Percentiles rank a stretch among this genome's conserved stretches.
Evolutionary conservation across 2,113 vertebrate species (phyloP).

Genomic region (Hiodon alosoides): DNA sequence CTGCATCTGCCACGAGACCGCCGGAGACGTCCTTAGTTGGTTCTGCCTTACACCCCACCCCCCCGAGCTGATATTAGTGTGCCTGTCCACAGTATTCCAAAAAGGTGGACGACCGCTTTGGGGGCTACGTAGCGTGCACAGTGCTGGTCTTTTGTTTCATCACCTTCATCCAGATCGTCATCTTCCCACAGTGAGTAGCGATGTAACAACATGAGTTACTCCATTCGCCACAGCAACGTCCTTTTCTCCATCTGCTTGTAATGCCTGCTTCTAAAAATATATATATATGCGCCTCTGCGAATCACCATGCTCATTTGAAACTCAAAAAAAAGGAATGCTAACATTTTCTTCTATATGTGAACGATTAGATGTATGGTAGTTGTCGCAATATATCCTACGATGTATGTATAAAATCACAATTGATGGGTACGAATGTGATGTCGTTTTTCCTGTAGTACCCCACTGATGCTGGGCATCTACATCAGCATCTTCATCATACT

Average conservation of each 20-base stretch:
- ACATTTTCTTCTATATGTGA: too few species aligned
- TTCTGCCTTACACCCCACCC: background rate
- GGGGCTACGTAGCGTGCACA: conserved; percentile 82
- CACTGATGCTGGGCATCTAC: conserved; percentile 81
- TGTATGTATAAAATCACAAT: background rate
- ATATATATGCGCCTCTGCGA: too few species aligned
- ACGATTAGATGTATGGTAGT: too few species aligned
- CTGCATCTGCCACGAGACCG: background rate
- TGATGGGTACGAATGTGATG: background rate
- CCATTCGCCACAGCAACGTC: background rate
- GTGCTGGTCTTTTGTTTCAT: conserved; percentile 86
- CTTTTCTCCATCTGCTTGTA: too few species aligned
- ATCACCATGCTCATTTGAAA: too few species aligned
- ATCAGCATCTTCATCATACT: conserved; percentile 79
- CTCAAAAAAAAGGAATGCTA: too few species aligned
- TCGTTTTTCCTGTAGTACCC: conserved; percentile 62
- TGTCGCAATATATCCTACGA: too few species aligned
- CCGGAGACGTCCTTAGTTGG: background rate
- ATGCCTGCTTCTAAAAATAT: too few species aligned
- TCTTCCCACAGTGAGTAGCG: conserved; percentile 78
- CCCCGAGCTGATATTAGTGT: background rate
- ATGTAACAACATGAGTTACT: fast-evolving
- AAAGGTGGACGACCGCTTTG: conserved; percentile 87
- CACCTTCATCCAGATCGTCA: conserved; percentile 77
- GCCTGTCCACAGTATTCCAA: conserved; percentile 74